Evolutionary conservation across 2,888 invertebrate species (phyloP).

Genomic region (Dimorphilus gyrociliatus): DNA sequence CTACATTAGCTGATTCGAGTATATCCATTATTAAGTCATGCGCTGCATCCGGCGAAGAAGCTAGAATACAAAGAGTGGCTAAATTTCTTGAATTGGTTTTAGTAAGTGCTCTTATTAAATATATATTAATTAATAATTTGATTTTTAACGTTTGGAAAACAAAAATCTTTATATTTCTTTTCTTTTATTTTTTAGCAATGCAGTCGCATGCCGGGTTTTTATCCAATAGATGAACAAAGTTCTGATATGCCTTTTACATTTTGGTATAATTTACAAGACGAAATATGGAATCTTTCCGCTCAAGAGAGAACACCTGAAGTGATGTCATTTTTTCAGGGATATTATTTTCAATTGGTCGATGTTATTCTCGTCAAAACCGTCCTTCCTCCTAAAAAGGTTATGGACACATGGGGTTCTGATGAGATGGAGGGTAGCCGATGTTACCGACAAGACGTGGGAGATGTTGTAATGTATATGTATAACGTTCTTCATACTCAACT

Average conservation of each 20-base stretch:
- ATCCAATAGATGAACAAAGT: constrained; percentile 69
- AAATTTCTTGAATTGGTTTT: constrained; percentile 55
- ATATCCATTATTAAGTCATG: constrained; percentile 45
- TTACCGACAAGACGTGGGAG: constrained; percentile 67
- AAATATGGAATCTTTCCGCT: no score
- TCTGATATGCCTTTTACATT: constrained; percentile 72
- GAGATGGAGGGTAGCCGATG: constrained; percentile 72
- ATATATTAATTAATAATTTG: background rate
- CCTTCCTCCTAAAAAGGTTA: no score
- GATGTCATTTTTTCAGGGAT: no score
- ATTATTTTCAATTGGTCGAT: no score
- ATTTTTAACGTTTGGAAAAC: background rate
- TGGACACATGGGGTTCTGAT: no score
- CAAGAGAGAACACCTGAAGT: no score
- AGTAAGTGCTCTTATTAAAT: constrained; percentile 15
- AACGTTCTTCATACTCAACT: no score
- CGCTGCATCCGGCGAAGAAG: constrained; percentile 35
- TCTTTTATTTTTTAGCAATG: constrained; percentile 43
- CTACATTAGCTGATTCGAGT: constrained; percentile 54
- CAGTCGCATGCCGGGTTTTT: constrained; percentile 62
- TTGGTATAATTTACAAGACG: constrained; percentile 81
- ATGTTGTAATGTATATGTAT: no score
- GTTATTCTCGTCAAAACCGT: no score
- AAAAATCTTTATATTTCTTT: background rate
- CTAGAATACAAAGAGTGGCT: constrained; percentile 44